Evolutionary conservation across 2,888 invertebrate genomes (phyloP).

Genomic region (Epinotia bilunana): DNA sequence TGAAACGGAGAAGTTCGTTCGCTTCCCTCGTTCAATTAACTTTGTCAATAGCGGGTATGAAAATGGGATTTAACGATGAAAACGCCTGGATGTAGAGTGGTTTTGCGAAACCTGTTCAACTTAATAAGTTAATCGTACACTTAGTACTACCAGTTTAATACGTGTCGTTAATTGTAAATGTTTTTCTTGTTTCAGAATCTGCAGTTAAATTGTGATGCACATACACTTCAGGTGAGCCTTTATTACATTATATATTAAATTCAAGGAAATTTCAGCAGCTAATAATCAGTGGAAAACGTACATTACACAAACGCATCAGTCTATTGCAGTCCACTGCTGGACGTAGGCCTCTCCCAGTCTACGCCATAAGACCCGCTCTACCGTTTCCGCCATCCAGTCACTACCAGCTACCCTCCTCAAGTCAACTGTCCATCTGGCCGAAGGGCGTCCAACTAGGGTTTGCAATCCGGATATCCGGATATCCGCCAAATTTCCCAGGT

Average conservation of each 20-base stretch:
- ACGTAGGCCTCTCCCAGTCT: no score
- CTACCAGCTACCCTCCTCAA: no score
- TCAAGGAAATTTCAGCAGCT: neutral
- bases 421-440: no score
- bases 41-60: constrained; percentile 10
- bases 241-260: neutral
- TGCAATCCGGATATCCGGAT: no score
- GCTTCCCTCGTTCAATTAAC: neutral
- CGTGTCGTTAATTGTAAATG: neutral
- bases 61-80: constrained; percentile 5
- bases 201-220: constrained; percentile 21
- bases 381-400: no score
- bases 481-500: no score
- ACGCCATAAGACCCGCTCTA: no score
- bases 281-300: neutral
- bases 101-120: constrained; percentile 11
- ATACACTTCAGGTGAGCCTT: constrained; percentile 34
- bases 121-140: neutral
- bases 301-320: no score
- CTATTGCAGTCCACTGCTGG: no score
- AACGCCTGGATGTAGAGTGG: neutral
- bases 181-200: constrained; percentile 42
- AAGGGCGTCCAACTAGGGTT: no score
- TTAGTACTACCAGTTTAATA: neutral
- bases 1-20: no score